Evolutionary conservation across 2,113 vertebrate genomes (phyloP).

Genomic region (Melanerpes aurifrons): DNA sequence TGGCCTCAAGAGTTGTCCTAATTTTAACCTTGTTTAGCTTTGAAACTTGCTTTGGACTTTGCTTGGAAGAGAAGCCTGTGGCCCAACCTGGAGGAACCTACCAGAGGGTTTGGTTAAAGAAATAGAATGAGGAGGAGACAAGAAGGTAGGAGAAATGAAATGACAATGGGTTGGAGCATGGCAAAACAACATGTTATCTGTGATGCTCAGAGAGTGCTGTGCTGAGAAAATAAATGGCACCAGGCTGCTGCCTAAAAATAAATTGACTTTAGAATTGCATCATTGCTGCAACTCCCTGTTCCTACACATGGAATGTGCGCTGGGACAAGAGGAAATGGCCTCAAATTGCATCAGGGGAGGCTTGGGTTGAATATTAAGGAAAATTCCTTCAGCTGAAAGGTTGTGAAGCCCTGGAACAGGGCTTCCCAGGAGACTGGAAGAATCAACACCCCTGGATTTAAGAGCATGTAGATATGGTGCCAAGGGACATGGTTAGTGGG

Average conservation of each 20-base stretch:
- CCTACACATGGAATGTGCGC: too few relatives aligned
- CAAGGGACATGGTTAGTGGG: too few relatives aligned
- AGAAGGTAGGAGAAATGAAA: not conserved
- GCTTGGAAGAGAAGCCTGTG: not conserved
- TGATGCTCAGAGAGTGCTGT: not conserved
- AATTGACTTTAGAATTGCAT: not conserved
- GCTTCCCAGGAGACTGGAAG: too few relatives aligned
- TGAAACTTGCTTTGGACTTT: not conserved
- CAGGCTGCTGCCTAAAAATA: too few relatives aligned
- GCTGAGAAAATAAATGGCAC: not conserved
- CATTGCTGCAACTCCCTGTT: fast-evolving
- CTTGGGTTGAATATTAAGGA: too few relatives aligned
- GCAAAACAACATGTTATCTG: not conserved
- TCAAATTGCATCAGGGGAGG: too few relatives aligned
- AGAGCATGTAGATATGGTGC: too few relatives aligned
- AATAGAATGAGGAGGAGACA: not conserved
- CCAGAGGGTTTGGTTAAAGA: not conserved
- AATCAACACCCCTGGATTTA: too few relatives aligned
- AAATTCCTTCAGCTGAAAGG: too few relatives aligned
- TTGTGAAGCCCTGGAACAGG: too few relatives aligned
- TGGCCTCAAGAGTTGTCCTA: not conserved
- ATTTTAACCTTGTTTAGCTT: not conserved
- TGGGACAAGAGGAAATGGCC: too few relatives aligned
- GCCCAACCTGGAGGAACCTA: not conserved
- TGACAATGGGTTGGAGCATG: fast-evolving